Percentiles rank a stretch among this genome's conserved stretches.
phyloP scores from a whole-genome alignment of 2,797 vertebrate genomes.

The Serranus cabrilla region DNA sequence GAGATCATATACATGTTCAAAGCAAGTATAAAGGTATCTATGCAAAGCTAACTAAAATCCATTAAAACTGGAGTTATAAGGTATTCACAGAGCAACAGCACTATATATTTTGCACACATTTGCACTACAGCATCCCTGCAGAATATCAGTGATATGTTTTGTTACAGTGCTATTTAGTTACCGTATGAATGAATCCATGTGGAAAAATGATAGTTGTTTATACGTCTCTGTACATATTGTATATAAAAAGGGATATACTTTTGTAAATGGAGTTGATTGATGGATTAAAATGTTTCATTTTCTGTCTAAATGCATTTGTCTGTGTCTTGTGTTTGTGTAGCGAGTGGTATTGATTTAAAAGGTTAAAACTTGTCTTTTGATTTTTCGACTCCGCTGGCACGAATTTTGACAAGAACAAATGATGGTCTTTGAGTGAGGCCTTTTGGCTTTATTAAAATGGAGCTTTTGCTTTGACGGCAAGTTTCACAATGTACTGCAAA shows the following conservation, averaged over 20 bases:
- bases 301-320: constrained; percentile 75
- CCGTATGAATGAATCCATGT: constrained; percentile 79
- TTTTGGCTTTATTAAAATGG: constrained; percentile 72
- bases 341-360: constrained; percentile 71
- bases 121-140: constrained; percentile 85
- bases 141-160: constrained; percentile 81
- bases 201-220: constrained; percentile 83
- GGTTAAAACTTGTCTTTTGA: constrained; percentile 53
- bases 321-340: constrained; percentile 58
- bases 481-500: constrained; percentile 65
- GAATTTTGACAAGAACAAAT: constrained; percentile 72
- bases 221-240: constrained; percentile 87
- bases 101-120: constrained; percentile 83
- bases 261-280: constrained; percentile 88
- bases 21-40: constrained; percentile 56
- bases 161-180: constrained; percentile 79
- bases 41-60: constrained; percentile 51
- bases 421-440: constrained; percentile 56
- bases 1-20: constrained; percentile 47
- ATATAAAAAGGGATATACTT: constrained; percentile 91
- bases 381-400: constrained; percentile 65
- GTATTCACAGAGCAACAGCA: constrained; percentile 78
- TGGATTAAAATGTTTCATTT: constrained; percentile 86
- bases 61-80: constrained; percentile 73
- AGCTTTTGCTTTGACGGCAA: constrained; percentile 50